Conservation (phyloP, 2,888 invertebrate genomes). For the Autographa gamma region DNA sequence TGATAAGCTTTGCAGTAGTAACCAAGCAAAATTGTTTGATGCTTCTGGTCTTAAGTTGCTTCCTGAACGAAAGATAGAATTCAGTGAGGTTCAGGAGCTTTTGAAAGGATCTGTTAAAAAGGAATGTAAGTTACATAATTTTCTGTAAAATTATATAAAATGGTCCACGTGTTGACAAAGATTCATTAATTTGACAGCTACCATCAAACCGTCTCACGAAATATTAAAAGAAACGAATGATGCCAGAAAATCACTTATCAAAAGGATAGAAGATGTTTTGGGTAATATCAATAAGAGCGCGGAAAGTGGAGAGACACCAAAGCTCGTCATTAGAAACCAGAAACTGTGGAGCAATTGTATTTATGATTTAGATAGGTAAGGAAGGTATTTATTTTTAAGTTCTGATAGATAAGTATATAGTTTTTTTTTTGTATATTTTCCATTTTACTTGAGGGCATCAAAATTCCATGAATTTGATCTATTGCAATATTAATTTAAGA, state of each 20-base stretch:
- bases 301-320: constrained; percentile 75
- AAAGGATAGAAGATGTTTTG: constrained; percentile 83
- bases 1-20: constrained; percentile 71
- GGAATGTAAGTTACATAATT: constrained; percentile 63
- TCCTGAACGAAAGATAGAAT: constrained; percentile 79
- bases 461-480: too few species aligned
- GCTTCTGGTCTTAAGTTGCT: constrained; percentile 59
- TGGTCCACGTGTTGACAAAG: not conserved
- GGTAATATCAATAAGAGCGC: constrained; percentile 78
- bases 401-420: too few species aligned
- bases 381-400: too few species aligned
- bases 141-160: too few species aligned
- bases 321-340: constrained; percentile 81
- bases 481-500: constrained; percentile 14
- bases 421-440: too few species aligned
- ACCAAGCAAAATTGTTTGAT: constrained; percentile 51
- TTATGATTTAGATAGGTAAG: constrained; percentile 86
- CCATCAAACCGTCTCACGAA: constrained; percentile 56
- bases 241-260: constrained; percentile 69
- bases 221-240: constrained; percentile 66
- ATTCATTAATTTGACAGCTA: constrained; percentile 44
- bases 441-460: too few species aligned
- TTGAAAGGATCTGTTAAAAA: constrained; percentile 60
- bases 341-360: constrained; percentile 87
- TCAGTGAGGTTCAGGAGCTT: constrained; percentile 77